phyloP scores from a whole-genome alignment of 2,888 invertebrate genomes.

The Eupithecia dodoneata region DNA sequence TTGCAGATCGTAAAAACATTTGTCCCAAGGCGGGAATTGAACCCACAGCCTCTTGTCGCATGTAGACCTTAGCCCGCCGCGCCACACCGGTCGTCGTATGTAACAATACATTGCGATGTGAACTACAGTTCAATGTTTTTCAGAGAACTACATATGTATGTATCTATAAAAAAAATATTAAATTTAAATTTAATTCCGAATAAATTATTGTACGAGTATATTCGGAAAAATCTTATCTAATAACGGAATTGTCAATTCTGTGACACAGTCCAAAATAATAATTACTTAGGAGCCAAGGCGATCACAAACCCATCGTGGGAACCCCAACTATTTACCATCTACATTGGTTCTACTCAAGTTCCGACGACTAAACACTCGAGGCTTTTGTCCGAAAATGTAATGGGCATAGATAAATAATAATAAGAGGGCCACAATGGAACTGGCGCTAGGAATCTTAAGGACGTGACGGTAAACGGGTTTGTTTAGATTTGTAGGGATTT shows the following conservation, averaged over 20 bases:
- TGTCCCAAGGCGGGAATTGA: too few species aligned
- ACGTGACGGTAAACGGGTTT: conserved; percentile 46
- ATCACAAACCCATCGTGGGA: conserved; percentile 65
- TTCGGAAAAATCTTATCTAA: not conserved
- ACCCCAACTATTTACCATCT: conserved; percentile 70
- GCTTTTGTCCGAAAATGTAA: conserved; percentile 82
- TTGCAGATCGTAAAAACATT: too few species aligned
- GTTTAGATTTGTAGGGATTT: conserved; percentile 26
- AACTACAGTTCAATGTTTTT: too few species aligned
- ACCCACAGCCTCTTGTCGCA: too few species aligned
- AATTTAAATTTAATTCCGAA: too few species aligned
- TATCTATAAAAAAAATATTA: too few species aligned
- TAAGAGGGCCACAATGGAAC: conserved; percentile 60
- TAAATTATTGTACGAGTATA: too few species aligned
- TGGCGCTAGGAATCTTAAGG: conserved; percentile 66
- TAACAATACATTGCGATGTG: too few species aligned
- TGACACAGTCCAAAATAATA: conserved; percentile 32
- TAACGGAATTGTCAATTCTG: conserved; percentile 15
- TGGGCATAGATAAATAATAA: conserved; percentile 80
- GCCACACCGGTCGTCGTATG: too few species aligned
- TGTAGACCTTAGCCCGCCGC: too few species aligned
- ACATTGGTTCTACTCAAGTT: conserved; percentile 68
- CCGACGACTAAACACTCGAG: conserved; percentile 77
- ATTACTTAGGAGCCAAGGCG: conserved; percentile 39
- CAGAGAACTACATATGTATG: too few species aligned